Base-by-base conservation (phyloP, 2,888 invertebrate genomes). In the Tortrix viridana region DNA sequence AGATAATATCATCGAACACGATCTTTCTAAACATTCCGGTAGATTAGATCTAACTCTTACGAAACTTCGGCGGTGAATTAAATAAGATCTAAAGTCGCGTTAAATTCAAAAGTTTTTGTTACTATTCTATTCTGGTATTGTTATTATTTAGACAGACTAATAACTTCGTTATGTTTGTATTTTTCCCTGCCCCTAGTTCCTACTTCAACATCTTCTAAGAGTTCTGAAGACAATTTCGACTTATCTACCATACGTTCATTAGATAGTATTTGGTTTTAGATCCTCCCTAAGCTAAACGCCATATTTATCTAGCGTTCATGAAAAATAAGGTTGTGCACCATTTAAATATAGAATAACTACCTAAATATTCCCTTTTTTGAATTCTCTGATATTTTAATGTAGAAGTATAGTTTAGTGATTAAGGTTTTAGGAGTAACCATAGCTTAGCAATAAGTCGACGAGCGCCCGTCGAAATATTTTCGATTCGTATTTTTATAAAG, bases 271-370 rank as follows among this genome's bases (percentile, higher is more conserved):
- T 80, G 68, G 71, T 85, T 88, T 80, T 83, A 86, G 80, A 80
- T 79, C 79, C 80, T 84, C 77, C 72, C 85, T 85, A 84, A 82
- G 87, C 89, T 90, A 86, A 82, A 85, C 80, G 87, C 91, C 85
- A 85, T 90, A 87, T 70, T 84, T 85, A 86, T 78, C 81, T 91
- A 92, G 90, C 90, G 88, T 89, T 89, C 88, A 89, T 90, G 90
- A 90, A 90, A 89, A 90, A 88, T 86, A 89, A 90, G 92, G 92
- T 92, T 92, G 92, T 92, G 92, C 92, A 91, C 92, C 89, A 88
- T 84, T 88, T 89, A 88, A 83, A 84, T 86, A 89, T 90, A 91
- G 89, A 83, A 82, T 82, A 83, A 82, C 75, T 84, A 85, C 84
- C 83, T 86, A 87, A 89, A 85, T 89, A 88, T 87, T 88, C 90